These are phyloP conservation scores for Platycheirus albimanus DNA, from an alignment of 2,888 invertebrate genomes.

Conservation along the genomic window DNA sequence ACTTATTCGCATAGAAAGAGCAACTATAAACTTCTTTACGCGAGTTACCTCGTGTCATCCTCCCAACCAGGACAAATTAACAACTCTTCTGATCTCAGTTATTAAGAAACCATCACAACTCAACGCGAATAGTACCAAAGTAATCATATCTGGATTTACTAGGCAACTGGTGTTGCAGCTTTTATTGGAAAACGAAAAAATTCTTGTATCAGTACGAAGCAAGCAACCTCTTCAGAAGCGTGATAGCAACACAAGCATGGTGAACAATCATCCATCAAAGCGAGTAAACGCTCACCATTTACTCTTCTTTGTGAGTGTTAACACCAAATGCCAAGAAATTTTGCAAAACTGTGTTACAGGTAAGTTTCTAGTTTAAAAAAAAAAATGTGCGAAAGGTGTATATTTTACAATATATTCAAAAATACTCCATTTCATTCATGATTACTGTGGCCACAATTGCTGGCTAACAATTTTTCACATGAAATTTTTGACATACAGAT, in stretches of 20 bases:
- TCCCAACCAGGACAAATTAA: conserved; percentile 91
- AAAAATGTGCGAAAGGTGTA: background rate
- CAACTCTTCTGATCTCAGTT: conserved; percentile 86
- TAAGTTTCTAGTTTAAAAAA: conserved; percentile 75
- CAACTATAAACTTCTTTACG: conserved; percentile 91
- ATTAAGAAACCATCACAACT: conserved; percentile 76
- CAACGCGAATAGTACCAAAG: conserved; percentile 69
- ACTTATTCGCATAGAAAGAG: conserved; percentile 87
- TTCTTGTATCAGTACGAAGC: conserved; percentile 88
- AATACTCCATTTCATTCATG: conserved; percentile 39
- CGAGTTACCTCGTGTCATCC: conserved; percentile 93
- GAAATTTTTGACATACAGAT: conserved; percentile 77
- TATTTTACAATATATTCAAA: conserved; percentile 51
- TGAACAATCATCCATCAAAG: conserved; percentile 86
- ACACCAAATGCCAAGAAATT: conserved; percentile 89
- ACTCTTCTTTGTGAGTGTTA: conserved; percentile 89
- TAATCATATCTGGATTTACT: conserved; percentile 91
- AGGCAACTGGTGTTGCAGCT: conserved; percentile 93
- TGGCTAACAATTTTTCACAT: conserved; percentile 38
- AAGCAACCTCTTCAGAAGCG: conserved; percentile 80
- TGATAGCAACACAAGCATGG: conserved; percentile 78
- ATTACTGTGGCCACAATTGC: conserved; percentile 21
- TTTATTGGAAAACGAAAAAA: conserved; percentile 92
- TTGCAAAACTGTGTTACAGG: conserved; percentile 86
- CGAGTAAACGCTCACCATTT: conserved; percentile 89